Conservation (phyloP, 2,888 invertebrate species). For the Helobdella robusta region DNA sequence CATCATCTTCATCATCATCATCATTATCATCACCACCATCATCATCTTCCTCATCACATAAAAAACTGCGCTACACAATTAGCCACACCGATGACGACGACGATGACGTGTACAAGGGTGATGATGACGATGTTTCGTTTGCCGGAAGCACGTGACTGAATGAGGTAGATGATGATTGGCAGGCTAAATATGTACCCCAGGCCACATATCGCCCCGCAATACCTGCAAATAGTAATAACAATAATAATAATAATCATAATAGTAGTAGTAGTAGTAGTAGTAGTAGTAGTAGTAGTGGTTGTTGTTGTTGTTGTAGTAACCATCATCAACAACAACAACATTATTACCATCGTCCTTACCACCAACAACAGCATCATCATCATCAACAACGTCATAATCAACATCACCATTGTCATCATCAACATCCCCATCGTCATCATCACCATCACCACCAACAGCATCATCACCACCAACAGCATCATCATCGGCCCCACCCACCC, state of each 20-base stretch:
- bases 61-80: constrained; percentile 72
- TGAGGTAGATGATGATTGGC: constrained; percentile 68
- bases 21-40: no score
- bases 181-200: constrained; percentile 75
- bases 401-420: not conserved
- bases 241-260: not conserved
- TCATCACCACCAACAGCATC: not conserved
- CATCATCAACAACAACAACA: constrained; percentile 8
- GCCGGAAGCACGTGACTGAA: constrained; percentile 59
- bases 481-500: no score
- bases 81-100: constrained; percentile 63
- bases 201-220: constrained; percentile 78
- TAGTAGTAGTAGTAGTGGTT: no score
- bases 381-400: not conserved
- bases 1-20: no score
- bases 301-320: not conserved
- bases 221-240: constrained; percentile 54
- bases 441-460: not conserved
- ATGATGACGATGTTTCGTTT: constrained; percentile 55
- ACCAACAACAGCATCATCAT: not conserved
- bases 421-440: not conserved
- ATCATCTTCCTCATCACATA: no score
- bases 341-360: not conserved
- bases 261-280: no score
- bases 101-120: constrained; percentile 57